Evolutionary conservation across 1,140 invertebrate genomes (phyloP).

Genomic region (Rhynchophorus ferrugineus): DNA sequence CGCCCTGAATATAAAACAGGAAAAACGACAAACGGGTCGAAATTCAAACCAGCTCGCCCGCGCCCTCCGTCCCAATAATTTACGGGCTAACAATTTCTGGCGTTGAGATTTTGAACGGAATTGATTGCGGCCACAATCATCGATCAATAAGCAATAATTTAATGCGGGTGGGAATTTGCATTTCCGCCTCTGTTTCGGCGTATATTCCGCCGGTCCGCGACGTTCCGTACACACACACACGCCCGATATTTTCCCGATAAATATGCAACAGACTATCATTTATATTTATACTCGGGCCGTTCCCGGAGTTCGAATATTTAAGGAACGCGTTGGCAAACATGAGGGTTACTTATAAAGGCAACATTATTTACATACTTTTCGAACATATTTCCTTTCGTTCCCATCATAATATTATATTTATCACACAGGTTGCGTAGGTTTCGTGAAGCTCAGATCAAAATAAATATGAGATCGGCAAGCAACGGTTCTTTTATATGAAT

Average conservation of each 20-base stretch:
- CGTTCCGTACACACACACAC: neutral
- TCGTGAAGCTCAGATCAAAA: too few species aligned
- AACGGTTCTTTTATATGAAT: too few species aligned
- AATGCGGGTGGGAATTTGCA: neutral
- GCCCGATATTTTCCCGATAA: neutral
- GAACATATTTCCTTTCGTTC: too few species aligned
- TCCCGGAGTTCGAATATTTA: too few species aligned
- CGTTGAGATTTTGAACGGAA: neutral
- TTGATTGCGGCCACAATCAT: neutral
- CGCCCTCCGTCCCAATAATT: neutral
- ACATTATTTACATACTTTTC: too few species aligned
- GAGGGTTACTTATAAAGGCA: too few species aligned
- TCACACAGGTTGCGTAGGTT: too few species aligned
- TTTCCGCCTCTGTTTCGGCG: neutral
- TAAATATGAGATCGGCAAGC: too few species aligned
- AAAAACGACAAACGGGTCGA: neutral
- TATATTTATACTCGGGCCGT: too few species aligned
- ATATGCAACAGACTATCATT: neutral
- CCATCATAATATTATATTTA: too few species aligned
- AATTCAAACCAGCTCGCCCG: neutral
- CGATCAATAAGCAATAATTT: constrained; percentile 2
- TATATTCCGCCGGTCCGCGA: neutral
- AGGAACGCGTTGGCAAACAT: too few species aligned
- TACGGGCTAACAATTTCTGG: neutral
- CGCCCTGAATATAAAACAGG: neutral